Base-by-base conservation (phyloP, 2,888 invertebrate species). In the Neoitamus cyanurus region DNA sequence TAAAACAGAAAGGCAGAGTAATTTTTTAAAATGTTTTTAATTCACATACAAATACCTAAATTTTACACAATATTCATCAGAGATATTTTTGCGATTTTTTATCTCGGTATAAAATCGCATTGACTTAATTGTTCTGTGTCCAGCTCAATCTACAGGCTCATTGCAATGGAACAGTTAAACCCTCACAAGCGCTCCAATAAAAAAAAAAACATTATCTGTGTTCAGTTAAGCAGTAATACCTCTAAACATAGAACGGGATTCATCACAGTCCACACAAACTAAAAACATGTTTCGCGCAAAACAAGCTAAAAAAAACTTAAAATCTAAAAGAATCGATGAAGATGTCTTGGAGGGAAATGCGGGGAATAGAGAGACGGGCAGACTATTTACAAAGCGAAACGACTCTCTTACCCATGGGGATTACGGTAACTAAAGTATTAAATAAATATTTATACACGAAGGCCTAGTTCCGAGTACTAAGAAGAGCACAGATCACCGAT, bases 231-330 rank as follows among this genome's bases (percentile, higher is more conserved):
- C 46, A 48, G 20, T 58, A 48, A 20, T 20, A 37, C 73, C 73
- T 36, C 78, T 78, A 36, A 82, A 69, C 37, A 82, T 69, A 82
- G 82, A 82, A 36, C 58, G 42, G 36, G 31, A 85, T 73, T 77
- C 84, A 85, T 85, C 85, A 85, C 85, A 85, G 85, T 85, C 84
- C 85, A 85, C 84, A 83, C 84, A 31, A 58, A 42, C 42, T 73
- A 69, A 20, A 77, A 77, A 15, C 7, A 42, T 42, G 15, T 42
- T 20, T 77, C 68, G 30, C 36, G 31, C 72, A 42, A 42, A 80
- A 15, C 70, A 70, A 31, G 31, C 25, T 34, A 72, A 69, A 37
- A 69, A 20, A 15, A 69, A 69, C 68, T 34, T 82, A 82, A 82
- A 4, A 82, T 15, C 82, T 82, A 82, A 28, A 42, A 58, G 58